A percentile compares a stretch with the other conserved stretches of the same genome.
Evolutionary conservation across 1,140 invertebrate genomes (phyloP).

Genomic region (Araneus ventricosus): DNA sequence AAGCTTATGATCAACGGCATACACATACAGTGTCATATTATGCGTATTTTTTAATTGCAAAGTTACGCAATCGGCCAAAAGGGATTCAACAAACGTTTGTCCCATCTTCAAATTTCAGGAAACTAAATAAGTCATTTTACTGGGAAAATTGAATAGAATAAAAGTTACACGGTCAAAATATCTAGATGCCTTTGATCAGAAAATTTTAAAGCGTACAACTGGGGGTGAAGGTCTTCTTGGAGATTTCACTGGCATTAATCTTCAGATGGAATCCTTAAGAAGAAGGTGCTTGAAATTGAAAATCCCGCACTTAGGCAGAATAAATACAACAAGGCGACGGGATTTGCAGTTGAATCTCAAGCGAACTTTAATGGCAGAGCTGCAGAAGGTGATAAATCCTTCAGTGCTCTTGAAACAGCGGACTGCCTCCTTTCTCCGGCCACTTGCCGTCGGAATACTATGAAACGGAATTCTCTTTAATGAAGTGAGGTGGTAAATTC

Average conservation of each 20-base stretch:
- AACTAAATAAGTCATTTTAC: no score
- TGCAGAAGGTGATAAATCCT: slow-evolving; percentile 63
- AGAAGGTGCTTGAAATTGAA: background rate
- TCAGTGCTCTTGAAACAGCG: slow-evolving; percentile 51
- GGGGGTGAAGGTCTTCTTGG: no score
- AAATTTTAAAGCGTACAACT: no score
- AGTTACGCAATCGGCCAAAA: no score
- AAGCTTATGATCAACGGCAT: no score
- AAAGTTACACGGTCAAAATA: no score
- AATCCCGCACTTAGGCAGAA: background rate
- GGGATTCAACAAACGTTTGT: no score
- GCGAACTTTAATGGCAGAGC: slow-evolving; percentile 62
- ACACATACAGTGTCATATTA: no score
- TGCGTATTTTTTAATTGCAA: no score
- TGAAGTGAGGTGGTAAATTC: slow-evolving; percentile 75
- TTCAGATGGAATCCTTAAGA: background rate
- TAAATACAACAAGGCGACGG: slow-evolving; percentile 24
- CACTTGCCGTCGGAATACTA: slow-evolving; percentile 61
- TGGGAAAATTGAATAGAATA: no score
- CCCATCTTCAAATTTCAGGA: no score
- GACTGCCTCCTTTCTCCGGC: background rate
- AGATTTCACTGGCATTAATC: background rate
- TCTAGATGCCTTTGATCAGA: no score
- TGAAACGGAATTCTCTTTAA: slow-evolving; percentile 61
- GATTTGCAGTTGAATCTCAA: slow-evolving; percentile 57